Evolutionary conservation across 2,888 invertebrate species (phyloP).

Genomic region (Drosophila rellima): DNA sequence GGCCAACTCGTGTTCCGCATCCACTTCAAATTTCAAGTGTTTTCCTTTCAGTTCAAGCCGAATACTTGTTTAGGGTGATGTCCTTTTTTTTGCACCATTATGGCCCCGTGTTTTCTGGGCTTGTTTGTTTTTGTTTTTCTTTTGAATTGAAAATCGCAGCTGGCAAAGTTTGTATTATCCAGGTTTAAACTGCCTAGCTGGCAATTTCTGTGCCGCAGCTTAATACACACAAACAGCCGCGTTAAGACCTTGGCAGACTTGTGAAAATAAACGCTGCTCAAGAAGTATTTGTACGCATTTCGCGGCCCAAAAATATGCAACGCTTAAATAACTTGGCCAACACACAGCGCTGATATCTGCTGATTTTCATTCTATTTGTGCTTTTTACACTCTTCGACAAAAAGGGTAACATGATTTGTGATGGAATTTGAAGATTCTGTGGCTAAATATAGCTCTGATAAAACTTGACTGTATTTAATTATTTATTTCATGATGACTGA

Average conservation of each 20-base stretch:
- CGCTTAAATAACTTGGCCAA: constrained; percentile 54
- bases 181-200: constrained; percentile 53
- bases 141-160: constrained; percentile 66
- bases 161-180: constrained; percentile 41
- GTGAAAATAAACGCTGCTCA: constrained; percentile 40
- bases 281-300: constrained; percentile 65
- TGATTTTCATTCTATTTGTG: constrained; percentile 33
- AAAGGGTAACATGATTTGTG: neutral
- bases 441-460: no score
- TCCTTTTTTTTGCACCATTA: constrained; percentile 31
- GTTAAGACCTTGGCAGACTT: constrained; percentile 65
- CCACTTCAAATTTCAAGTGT: constrained; percentile 61
- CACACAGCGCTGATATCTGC: constrained; percentile 39
- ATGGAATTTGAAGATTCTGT: neutral
- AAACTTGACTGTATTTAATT: no score
- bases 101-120: constrained; percentile 18
- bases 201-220: constrained; percentile 31
- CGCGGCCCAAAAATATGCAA: constrained; percentile 65
- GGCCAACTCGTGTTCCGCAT: constrained; percentile 55
- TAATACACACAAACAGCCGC: constrained; percentile 62
- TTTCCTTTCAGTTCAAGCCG: constrained; percentile 54
- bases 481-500: no score
- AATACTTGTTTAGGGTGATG: constrained; percentile 25
- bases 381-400: constrained; percentile 12
- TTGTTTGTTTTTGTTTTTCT: constrained; percentile 34